Percentiles rank a stretch among this genome's conserved stretches.
Conservation (phyloP, 2,888 invertebrate genomes). For the Luffia ferchaultella region DNA sequence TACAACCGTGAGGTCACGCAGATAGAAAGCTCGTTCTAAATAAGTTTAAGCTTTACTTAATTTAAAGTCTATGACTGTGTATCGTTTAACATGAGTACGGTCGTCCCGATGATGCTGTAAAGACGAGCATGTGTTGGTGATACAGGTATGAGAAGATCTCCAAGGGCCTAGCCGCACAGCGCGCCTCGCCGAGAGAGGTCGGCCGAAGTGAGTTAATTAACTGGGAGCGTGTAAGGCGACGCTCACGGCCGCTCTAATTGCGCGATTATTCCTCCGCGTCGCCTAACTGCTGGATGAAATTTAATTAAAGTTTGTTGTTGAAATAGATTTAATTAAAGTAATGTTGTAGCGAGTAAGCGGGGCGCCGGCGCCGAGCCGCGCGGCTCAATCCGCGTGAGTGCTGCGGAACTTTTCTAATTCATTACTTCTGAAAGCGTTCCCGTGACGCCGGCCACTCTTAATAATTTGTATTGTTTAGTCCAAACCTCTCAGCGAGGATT, state of each 20-base stretch:
- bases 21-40: too few species aligned
- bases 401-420: constrained; percentile 67
- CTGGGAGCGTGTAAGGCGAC: constrained; percentile 64
- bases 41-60: too few species aligned
- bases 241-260: constrained; percentile 66
- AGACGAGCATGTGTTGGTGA: not conserved
- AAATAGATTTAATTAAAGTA: constrained; percentile 70
- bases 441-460: constrained; percentile 63
- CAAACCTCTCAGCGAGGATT: constrained; percentile 36
- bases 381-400: constrained; percentile 64
- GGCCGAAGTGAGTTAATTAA: constrained; percentile 64
- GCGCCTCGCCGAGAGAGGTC: constrained; percentile 32
- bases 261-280: constrained; percentile 65
- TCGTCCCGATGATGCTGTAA: too few species aligned
- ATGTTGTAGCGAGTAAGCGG: constrained; percentile 53
- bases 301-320: constrained; percentile 70
- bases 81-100: too few species aligned
- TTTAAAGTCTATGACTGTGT: too few species aligned
- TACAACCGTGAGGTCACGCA: too few species aligned
- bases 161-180: constrained; percentile 20
- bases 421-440: constrained; percentile 67
- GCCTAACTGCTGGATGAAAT: constrained; percentile 68
- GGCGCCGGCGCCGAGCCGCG: constrained; percentile 36
- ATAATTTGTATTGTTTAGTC: constrained; percentile 64
- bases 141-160: not conserved